Evolutionary conservation across 1,140 invertebrate species (phyloP).

Genomic region (Psilanteris sp.): DNA sequence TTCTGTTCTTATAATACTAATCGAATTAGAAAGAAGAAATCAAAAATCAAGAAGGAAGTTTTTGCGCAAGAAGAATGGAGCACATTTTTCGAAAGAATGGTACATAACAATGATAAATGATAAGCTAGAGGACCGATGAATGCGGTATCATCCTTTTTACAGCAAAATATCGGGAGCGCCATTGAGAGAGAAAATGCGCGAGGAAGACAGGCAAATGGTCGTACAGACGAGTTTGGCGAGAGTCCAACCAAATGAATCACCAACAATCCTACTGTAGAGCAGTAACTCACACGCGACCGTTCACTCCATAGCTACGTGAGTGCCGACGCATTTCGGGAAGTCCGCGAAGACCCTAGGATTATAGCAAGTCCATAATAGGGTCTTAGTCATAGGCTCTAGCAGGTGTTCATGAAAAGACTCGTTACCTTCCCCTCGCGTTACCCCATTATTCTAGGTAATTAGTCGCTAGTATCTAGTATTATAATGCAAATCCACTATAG

Average conservation of each 20-base stretch:
- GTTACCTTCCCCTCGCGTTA: conserved; percentile 25
- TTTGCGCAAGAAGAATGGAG: conserved; percentile 27
- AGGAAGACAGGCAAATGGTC: conserved; percentile 46
- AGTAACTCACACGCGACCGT: conserved; percentile 68
- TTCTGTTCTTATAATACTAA: too few species aligned
- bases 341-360: conserved; percentile 43
- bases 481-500: conserved; percentile 23
- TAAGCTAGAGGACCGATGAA: conserved; percentile 47
- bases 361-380: conserved; percentile 47
- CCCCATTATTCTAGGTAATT: conserved; percentile 36
- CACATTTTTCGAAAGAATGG: conserved; percentile 45
- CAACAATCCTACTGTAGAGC: conserved; percentile 64
- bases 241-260: conserved; percentile 73
- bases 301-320: conserved; percentile 51
- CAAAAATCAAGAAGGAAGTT: too few species aligned
- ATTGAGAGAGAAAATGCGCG: conserved; percentile 17
- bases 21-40: too few species aligned
- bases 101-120: conserved; percentile 48
- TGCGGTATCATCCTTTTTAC: conserved; percentile 59
- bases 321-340: conserved; percentile 41
- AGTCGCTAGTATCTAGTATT: conserved; percentile 27
- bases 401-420: conserved; percentile 48
- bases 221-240: conserved; percentile 67
- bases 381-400: conserved; percentile 47
- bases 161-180: conserved; percentile 37